Conservation (phyloP, 2,113 vertebrate species). For the Megaceryle maxima region DNA sequence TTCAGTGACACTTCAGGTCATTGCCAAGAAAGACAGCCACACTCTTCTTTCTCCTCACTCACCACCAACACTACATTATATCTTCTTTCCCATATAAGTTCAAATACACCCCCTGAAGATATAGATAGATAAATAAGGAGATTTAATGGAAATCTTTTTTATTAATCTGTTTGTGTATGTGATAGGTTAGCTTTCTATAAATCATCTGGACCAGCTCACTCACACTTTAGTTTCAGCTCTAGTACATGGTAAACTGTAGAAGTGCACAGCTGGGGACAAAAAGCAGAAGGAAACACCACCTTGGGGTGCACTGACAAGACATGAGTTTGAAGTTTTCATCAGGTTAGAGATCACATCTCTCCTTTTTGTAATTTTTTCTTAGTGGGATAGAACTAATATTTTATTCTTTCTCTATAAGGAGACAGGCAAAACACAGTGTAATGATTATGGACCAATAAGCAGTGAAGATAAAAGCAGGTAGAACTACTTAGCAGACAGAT, state of each 20-base stretch:
- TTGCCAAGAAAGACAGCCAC: neutral
- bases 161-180: neutral
- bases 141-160: neutral
- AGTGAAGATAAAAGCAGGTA: neutral
- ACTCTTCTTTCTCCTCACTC: neutral
- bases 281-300: neutral
- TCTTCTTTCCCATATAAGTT: neutral
- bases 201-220: neutral
- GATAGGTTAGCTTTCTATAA: neutral
- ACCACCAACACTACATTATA: neutral
- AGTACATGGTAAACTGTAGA: neutral
- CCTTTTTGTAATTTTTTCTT: neutral
- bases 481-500: neutral
- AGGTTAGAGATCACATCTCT: neutral
- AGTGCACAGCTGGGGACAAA: neutral
- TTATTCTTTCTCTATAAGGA: neutral
- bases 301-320: neutral
- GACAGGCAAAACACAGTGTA: neutral
- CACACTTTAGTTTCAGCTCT: neutral
- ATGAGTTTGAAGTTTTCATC: neutral
- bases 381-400: neutral
- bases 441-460: neutral
- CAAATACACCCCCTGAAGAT: neutral
- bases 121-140: neutral
- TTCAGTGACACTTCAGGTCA: neutral